Conservation (phyloP, 2,888 invertebrate genomes). For the Colletes collaris region DNA sequence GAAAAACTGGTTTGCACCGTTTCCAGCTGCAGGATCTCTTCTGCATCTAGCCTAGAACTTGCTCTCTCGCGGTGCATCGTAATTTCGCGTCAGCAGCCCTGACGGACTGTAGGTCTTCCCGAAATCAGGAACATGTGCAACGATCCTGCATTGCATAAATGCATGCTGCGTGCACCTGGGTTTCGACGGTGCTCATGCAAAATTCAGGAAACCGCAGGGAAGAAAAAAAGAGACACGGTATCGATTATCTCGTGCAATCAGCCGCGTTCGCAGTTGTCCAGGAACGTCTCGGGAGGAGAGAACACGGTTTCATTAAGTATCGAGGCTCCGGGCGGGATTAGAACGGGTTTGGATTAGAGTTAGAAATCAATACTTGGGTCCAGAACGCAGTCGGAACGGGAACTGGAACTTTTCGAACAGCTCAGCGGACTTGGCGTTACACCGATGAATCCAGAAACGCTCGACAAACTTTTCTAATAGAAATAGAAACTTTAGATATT, state of each 20-base stretch:
- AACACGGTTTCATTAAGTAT: constrained; percentile 22
- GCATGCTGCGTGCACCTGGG: constrained; percentile 12
- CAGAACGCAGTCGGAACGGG: not conserved
- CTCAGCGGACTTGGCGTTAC: not conserved
- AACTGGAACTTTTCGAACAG: not conserved
- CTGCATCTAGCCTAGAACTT: no score
- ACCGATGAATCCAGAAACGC: not conserved
- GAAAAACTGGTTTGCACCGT: no score
- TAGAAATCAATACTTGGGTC: constrained; percentile 18
- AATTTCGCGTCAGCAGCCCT: not conserved
- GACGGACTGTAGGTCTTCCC: not conserved
- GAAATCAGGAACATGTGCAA: constrained; percentile 25
- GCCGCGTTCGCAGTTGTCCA: not conserved
- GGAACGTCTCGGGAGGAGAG: not conserved
- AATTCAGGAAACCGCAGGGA: constrained; percentile 8
- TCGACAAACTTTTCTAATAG: not conserved
- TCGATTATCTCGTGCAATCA: constrained; percentile 22
- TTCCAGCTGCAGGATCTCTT: no score
- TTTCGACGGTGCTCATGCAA: not conserved
- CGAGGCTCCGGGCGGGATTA: constrained; percentile 15
- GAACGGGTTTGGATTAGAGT: constrained; percentile 4
- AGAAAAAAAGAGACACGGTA: not conserved
- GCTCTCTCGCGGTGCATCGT: not conserved
- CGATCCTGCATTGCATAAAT: constrained; percentile 18
- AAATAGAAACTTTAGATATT: constrained; percentile 10